These are phyloP conservation scores for Enteromius argenteus DNA, from an alignment of 2,797 vertebrate genomes.

Conservation along the genomic window DNA sequence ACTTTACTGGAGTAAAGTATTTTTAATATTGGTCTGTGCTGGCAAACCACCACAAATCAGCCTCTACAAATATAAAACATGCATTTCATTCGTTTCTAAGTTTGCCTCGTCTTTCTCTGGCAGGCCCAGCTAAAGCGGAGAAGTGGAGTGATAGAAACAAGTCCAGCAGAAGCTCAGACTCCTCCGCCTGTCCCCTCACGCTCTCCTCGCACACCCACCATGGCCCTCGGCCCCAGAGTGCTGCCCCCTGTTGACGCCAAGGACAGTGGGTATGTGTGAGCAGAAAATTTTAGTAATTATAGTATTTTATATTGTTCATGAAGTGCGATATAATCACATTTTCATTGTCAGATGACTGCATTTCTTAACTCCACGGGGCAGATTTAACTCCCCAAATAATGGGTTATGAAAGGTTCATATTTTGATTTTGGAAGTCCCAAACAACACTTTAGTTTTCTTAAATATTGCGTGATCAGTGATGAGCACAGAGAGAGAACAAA, in stretches of 20 bases:
- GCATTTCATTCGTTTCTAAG: neutral
- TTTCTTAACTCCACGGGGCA: neutral
- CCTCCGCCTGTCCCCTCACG: conserved; percentile 70
- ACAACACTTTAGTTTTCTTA: too few relatives aligned
- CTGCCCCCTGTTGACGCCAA: conserved; percentile 79
- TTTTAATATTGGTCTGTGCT: neutral
- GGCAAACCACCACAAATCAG: neutral
- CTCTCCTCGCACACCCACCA: conserved; percentile 75
- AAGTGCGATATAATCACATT: neutral
- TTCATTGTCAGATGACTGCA: neutral
- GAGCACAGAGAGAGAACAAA: too few relatives aligned
- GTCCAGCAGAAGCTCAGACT: conserved; percentile 56
- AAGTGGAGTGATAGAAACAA: conserved; percentile 67
- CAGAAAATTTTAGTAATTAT: neutral
- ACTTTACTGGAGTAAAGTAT: neutral
- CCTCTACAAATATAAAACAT: too few relatives aligned
- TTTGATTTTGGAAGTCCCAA: too few relatives aligned
- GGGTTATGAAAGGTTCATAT: too few relatives aligned
- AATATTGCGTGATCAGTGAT: too few relatives aligned
- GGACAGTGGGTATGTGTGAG: conserved; percentile 79
- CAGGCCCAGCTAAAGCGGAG: conserved; percentile 86
- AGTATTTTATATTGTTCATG: neutral
- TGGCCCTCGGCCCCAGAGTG: conserved; percentile 76
- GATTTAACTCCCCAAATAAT: too few relatives aligned
- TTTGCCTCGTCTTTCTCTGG: conserved; percentile 7